phyloP scores from a whole-genome alignment of 2,113 vertebrate genomes.

The Toxotes jaculatrix region DNA sequence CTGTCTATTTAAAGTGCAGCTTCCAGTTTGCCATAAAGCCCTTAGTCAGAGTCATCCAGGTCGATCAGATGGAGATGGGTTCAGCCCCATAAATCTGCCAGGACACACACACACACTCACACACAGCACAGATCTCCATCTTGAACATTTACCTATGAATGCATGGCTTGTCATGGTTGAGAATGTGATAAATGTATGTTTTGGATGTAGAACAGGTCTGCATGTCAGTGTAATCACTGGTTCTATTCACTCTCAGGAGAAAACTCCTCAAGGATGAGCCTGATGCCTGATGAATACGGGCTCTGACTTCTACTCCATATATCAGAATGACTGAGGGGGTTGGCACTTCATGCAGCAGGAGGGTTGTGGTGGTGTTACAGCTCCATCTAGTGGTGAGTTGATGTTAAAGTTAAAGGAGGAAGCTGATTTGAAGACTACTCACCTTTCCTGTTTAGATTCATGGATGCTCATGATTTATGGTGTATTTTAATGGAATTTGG shows the following conservation, averaged over 20 bases:
- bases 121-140: no score
- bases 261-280: not conserved
- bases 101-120: no score
- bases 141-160: no score
- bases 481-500: not conserved
- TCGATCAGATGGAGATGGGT: not conserved
- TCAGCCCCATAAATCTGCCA: no score
- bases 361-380: not conserved
- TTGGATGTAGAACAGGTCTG: not conserved
- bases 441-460: no score
- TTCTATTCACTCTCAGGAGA: not conserved
- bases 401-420: not conserved
- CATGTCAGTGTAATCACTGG: not conserved
- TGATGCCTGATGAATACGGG: not conserved
- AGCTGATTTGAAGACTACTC: not conserved
- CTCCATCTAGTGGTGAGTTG: constrained; percentile 17
- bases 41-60: not conserved
- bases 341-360: not conserved
- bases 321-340: not conserved
- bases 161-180: no score
- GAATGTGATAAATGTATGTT: not conserved
- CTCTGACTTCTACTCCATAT: not conserved
- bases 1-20: not conserved
- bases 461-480: not conserved
- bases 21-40: not conserved